Percentiles rank a stretch among this genome's conserved stretches.
These are phyloP conservation scores for Platygyra sinensis DNA, from an alignment of 64 coral and sea anemone genomes.

Conservation along the genomic window DNA sequence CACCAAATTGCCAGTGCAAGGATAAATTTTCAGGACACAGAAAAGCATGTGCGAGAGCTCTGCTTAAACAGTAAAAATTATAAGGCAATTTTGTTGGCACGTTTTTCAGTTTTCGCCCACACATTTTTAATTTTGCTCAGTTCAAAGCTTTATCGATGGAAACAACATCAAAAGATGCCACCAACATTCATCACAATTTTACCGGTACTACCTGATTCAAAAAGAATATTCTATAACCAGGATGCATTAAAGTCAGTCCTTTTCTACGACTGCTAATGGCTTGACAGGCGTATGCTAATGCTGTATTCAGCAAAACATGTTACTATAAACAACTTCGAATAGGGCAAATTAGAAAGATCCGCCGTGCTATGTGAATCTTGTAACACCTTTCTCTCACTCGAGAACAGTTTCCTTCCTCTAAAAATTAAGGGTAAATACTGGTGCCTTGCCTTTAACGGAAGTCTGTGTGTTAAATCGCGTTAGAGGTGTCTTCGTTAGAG, in stretches of 20 bases:
- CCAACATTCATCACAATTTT: background rate
- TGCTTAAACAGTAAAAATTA: too few relatives aligned
- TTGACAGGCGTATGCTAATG: background rate
- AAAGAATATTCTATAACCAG: too few relatives aligned
- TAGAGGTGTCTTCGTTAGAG: background rate
- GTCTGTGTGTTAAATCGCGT: background rate
- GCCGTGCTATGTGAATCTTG: slow-evolving; percentile 11
- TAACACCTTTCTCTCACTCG: background rate
- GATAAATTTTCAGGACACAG: too few relatives aligned
- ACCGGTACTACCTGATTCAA: background rate
- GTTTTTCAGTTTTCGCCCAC: too few relatives aligned
- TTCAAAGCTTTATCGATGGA: too few relatives aligned
- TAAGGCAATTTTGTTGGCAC: too few relatives aligned
- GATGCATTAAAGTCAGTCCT: background rate
- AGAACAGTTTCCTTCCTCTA: background rate
- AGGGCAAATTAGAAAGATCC: slow-evolving; percentile 9
- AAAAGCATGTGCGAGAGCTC: too few relatives aligned
- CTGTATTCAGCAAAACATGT: background rate
- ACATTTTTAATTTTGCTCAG: too few relatives aligned
- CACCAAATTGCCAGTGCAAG: too few relatives aligned
- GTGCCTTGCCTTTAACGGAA: background rate
- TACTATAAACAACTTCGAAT: background rate
- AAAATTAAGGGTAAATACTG: background rate
- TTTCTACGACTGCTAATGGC: background rate
- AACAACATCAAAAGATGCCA: too few relatives aligned